A percentile compares a stretch with the other conserved stretches of the same genome.
These are phyloP conservation scores for Alligator sinensis DNA, from an alignment of 2,113 vertebrate species.

Conservation along the genomic window DNA sequence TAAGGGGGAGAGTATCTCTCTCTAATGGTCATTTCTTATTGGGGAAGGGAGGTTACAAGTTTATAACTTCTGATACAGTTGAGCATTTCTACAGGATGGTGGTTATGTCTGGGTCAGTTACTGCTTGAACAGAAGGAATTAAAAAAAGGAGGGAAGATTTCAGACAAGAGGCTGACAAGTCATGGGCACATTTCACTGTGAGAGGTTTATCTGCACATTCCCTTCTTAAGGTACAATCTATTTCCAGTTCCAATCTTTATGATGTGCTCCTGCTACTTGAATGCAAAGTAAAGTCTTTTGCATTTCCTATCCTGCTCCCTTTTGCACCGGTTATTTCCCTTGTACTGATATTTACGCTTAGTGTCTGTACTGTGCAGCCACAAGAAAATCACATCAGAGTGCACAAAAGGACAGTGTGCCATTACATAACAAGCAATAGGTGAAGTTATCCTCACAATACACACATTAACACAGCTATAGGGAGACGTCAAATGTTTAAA, in stretches of 20 bases:
- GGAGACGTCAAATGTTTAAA: background rate
- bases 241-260: background rate
- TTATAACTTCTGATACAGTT: too few species aligned
- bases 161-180: background rate
- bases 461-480: background rate
- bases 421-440: background rate
- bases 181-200: background rate
- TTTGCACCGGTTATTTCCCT: too few species aligned
- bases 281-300: background rate
- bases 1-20: background rate
- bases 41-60: background rate
- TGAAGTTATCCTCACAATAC: background rate
- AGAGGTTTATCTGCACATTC: background rate
- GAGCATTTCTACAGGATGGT: background rate
- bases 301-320: constrained; percentile 12
- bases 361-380: background rate
- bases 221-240: constrained; percentile 14
- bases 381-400: background rate
- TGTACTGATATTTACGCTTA: background rate
- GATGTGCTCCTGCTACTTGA: background rate
- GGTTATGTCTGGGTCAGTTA: background rate
- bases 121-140: background rate
- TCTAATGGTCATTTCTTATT: background rate
- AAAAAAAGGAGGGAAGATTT: background rate
- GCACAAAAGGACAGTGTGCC: background rate